Evolutionary conservation across 1,140 invertebrate genomes (phyloP), one percentile per base, ranked within the genome.

Genomic region (Pinna nobilis): DNA sequence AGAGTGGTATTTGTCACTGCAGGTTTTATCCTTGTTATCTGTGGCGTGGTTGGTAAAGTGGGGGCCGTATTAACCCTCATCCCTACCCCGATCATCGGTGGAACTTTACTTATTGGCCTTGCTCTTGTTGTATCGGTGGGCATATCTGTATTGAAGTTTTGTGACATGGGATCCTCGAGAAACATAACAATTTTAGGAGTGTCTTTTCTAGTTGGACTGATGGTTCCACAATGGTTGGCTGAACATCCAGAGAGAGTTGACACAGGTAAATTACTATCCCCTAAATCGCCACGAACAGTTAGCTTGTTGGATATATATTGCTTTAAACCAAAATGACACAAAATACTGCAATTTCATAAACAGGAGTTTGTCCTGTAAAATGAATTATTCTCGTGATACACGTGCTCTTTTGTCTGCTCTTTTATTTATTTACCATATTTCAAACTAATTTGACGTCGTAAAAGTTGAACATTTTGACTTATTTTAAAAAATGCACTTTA

Each of bases 151-250:
- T n/a, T 96, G 15, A 94, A 96, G 83, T 95, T 94, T 81, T 92
- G 96, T 30, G 91, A 96, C 81, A 87, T 97, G 50, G 94, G 95
- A 82, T 95, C 94, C 15, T 91, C 94, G 15, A 74, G 89, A 63
- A 96, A 97, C 89, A 88, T 96, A 7, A 96, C 96, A 83, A 94
- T 96, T 63, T 90, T 96, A 15, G 95, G 95, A 18, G 93, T 96
- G 76, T 95, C 95, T 9, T 91, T 96, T 49, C 95, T 96, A 85
- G 94, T 96, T 75, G 94, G 94, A 9, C 83, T 96, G 87, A 91
- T 94, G 6, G 83, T 95, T 39, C 94, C 94, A 0, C 92, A 93
- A 72, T 95, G 94, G 94, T 50, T 78, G 3, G 47, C 79, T 2
- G 50, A 32, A 32, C 89, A 95, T 86, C 90, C 92, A 3, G 90